phyloP scores from a whole-genome alignment of 2,888 invertebrate genomes.

The Dasysyrphus tricinctus region DNA sequence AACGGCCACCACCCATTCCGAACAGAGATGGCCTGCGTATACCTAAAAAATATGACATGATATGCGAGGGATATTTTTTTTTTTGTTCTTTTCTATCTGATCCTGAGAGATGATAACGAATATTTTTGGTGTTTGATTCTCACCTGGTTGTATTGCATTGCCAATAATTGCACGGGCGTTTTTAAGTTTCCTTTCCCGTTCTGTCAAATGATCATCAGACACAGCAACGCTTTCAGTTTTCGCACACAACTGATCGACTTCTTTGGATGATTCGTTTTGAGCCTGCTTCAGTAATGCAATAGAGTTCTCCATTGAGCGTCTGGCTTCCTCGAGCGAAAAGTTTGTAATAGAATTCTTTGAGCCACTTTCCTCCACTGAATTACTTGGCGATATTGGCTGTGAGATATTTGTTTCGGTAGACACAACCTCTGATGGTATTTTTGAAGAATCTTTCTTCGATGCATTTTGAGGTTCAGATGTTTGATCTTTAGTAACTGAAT shows the following conservation, averaged over 20 bases:
- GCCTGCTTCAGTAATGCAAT: constrained; percentile 86
- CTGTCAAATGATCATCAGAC: constrained; percentile 81
- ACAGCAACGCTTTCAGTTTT: constrained; percentile 82
- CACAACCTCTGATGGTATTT: constrained; percentile 72
- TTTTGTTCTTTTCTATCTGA: constrained; percentile 76
- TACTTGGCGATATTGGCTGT: constrained; percentile 61
- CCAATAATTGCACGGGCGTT: constrained; percentile 90
- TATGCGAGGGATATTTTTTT: constrained; percentile 73
- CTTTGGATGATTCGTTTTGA: constrained; percentile 82
- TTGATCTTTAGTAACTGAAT: constrained; percentile 77
- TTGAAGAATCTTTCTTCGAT: constrained; percentile 77
- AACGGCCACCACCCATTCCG: constrained; percentile 83
- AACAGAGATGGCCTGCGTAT: constrained; percentile 88
- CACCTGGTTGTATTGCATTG: constrained; percentile 86
- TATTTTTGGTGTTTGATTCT: constrained; percentile 72
- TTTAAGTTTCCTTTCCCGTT: constrained; percentile 86
- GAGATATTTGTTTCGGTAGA: constrained; percentile 76
- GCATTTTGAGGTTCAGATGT: constrained; percentile 75
- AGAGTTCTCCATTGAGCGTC: constrained; percentile 86
- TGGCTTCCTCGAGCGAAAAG: constrained; percentile 85
- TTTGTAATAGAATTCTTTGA: constrained; percentile 85
- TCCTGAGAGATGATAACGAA: constrained; percentile 68
- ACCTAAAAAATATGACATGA: constrained; percentile 80
- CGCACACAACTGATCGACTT: constrained; percentile 83
- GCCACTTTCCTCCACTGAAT: constrained; percentile 84